These are phyloP conservation scores for Danio rerio DNA, from an alignment of 2,113 vertebrate genomes.

Conservation along the genomic window DNA sequence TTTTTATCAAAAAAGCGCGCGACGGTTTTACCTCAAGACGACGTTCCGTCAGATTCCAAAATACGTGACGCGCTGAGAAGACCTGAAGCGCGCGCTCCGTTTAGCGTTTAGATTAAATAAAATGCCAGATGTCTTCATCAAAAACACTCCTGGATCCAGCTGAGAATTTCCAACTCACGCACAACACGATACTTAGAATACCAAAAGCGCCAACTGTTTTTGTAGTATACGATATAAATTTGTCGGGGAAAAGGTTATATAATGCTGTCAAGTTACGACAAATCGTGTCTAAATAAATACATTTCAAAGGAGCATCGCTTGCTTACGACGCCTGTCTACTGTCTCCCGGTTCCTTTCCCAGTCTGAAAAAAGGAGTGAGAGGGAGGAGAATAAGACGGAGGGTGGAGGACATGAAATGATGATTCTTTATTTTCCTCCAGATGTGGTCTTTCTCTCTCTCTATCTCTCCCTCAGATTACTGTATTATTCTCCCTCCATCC, in stretches of 20 bases:
- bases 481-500: constrained; percentile 29
- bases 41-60: not conserved
- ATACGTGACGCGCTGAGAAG: not conserved
- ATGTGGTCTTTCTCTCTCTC: constrained; percentile 55
- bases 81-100: not conserved
- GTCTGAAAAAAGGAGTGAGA: not conserved
- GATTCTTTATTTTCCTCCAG: constrained; percentile 53
- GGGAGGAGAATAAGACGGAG: constrained; percentile 43
- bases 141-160: constrained; percentile 12
- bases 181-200: not conserved
- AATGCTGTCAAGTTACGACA: constrained; percentile 9
- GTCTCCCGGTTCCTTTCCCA: constrained; percentile 41
- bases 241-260: not conserved
- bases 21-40: constrained; percentile 23
- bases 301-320: constrained; percentile 71
- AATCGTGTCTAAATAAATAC: constrained; percentile 30
- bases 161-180: not conserved
- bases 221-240: not conserved
- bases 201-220: not conserved
- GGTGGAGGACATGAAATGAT: constrained; percentile 30
- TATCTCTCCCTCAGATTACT: not conserved
- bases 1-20: not conserved
- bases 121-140: constrained; percentile 27
- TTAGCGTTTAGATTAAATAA: constrained; percentile 3
- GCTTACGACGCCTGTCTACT: constrained; percentile 79